Evolutionary conservation across 2,888 invertebrate genomes (phyloP), one percentile per base, ranked within the genome.

Genomic region (Phortica okadai): DNA sequence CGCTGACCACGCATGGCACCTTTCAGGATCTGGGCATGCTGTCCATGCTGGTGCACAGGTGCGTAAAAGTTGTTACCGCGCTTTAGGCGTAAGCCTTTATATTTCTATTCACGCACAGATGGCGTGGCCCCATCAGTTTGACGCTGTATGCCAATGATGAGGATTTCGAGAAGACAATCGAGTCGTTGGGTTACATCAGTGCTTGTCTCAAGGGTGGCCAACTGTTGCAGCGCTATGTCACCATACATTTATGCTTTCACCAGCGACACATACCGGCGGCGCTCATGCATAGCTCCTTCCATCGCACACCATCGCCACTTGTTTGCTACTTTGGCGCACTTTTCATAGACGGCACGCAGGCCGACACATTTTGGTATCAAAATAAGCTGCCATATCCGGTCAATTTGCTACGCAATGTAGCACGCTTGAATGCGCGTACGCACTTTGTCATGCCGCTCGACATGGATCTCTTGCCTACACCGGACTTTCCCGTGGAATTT

Each of bases 401-500:
- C 76, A 97, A 97, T 90, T 95, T 97, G 2, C 96, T 95, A 0
- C 92, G 97, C 44, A 97, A 97, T 90, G 93, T 97, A 6, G 97
- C 97, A 0, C 92, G 97, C 33, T 94, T 95, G 82, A 93, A 94
- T 59, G 95, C 96, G 0, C 92, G 94, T 50, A 97, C 97, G 0
- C 94, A 95, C 89, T 97, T 93, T 90, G 93, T 97, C 45, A 92
- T 97, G 73, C 94, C 96, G 1, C 95, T 96, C 58, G 97, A 97
- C 89, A 95, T 97, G 82, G 96, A 97, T 90, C 93, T 97, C 72
- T 96, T 96, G 90, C 97, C 97, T 64, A 95, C 95, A 90, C 94
- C 95, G 8, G 93, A 95, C 82, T 92, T 97, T 80, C 94, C 95
- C 70, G 92, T 93, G 0, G 93, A 94, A 11, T 50, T 50, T 50